These are phyloP conservation scores for Pycnonotus jocosus DNA, from an alignment of 2,113 vertebrate species.

Conservation along the genomic window DNA sequence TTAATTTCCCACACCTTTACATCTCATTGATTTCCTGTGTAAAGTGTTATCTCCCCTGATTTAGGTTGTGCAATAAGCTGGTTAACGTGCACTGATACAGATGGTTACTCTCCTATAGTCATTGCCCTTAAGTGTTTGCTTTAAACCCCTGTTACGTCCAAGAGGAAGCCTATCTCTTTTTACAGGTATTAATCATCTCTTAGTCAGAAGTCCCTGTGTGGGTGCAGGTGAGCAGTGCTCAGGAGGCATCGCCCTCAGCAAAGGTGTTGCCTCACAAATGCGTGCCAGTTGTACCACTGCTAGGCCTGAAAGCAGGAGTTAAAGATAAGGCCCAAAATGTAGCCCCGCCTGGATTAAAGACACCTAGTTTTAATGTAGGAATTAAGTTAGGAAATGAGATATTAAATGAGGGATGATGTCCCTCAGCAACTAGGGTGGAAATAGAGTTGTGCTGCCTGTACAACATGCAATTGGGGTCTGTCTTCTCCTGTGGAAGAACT, in stretches of 20 bases:
- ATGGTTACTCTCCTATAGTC: background rate
- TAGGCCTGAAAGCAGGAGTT: background rate
- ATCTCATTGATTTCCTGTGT: background rate
- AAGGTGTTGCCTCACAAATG: background rate
- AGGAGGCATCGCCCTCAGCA: background rate
- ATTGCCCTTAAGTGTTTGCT: background rate
- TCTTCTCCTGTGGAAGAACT: background rate
- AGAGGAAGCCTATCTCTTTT: background rate
- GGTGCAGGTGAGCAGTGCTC: background rate
- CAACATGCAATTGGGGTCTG: rapidly evolving
- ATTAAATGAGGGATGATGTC: background rate
- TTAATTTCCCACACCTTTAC: background rate
- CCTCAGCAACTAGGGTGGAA: background rate
- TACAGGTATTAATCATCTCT: background rate
- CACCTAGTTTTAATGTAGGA: background rate
- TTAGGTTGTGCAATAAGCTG: background rate
- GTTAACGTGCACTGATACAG: background rate
- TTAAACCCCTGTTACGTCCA: background rate
- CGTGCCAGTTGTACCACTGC: background rate
- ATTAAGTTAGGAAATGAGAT: background rate
- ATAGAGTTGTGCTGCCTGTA: background rate
- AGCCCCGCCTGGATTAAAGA: background rate
- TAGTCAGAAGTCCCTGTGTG: background rate
- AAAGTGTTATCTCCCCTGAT: background rate
- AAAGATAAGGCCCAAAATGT: background rate